phyloP scores from a whole-genome alignment of 2,888 invertebrate species.

The Hemaris fuciformis region DNA sequence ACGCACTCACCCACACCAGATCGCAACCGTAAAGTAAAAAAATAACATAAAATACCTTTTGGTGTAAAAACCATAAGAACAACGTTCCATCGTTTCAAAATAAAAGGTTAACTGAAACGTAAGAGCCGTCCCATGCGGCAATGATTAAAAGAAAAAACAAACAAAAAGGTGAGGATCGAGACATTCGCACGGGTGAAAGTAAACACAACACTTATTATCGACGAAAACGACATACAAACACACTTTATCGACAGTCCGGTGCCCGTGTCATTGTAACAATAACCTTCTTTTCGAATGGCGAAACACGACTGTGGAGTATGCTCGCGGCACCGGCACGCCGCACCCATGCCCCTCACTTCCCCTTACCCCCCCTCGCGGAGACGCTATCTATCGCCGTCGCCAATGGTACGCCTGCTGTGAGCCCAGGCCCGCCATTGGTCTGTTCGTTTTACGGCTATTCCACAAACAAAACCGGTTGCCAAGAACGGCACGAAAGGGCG shows the following conservation, averaged over 20 bases:
- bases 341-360: conserved; percentile 62
- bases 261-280: conserved; percentile 76
- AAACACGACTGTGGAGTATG: conserved; percentile 67
- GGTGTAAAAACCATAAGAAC: conserved; percentile 90
- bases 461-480: conserved; percentile 78
- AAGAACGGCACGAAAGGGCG: conserved; percentile 74
- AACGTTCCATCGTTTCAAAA: conserved; percentile 88
- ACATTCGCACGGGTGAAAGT: conserved; percentile 81
- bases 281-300: conserved; percentile 77
- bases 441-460: conserved; percentile 65
- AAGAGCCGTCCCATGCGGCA: conserved; percentile 80
- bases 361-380: conserved; percentile 40
- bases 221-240: conserved; percentile 82
- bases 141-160: conserved; percentile 74
- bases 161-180: conserved; percentile 77
- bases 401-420: conserved; percentile 70
- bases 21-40: conserved; percentile 76
- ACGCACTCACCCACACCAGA: conserved; percentile 66
- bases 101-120: conserved; percentile 80
- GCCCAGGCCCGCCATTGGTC: conserved; percentile 55
- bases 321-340: conserved; percentile 58
- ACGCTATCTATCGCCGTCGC: conserved; percentile 63
- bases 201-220: conserved; percentile 81
- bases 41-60: conserved; percentile 87
- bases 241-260: conserved; percentile 79